Evolutionary conservation across 2,113 vertebrate species (phyloP).

Genomic region (Vireo altiloquus): DNA sequence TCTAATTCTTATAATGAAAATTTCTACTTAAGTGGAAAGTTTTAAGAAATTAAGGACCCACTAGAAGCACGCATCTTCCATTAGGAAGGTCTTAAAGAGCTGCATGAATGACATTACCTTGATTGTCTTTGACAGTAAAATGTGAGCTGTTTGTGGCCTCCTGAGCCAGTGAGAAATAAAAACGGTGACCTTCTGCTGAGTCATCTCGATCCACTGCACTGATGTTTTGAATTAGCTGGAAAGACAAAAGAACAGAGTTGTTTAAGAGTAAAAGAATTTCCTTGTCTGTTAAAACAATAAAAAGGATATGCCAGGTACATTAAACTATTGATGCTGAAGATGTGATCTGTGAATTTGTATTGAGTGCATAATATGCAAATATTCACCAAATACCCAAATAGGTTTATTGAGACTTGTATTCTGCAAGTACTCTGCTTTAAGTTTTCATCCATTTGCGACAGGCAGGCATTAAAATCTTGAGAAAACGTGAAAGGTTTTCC

Average conservation of each 20-base stretch:
- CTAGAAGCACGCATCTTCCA: not conserved
- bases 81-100: not conserved
- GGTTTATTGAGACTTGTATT: not conserved
- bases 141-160: slow-evolving; percentile 78
- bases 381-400: not conserved
- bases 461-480: not conserved
- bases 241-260: not conserved
- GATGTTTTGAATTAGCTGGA: slow-evolving; percentile 85
- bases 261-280: not conserved
- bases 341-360: not conserved
- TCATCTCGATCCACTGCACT: slow-evolving; percentile 87
- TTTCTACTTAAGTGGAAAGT: not conserved
- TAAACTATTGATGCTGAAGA: not conserved
- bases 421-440: not conserved
- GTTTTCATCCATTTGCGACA: slow-evolving; percentile 11
- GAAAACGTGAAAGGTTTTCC: not conserved
- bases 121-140: slow-evolving; percentile 88
- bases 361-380: not conserved
- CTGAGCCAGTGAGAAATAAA: slow-evolving; percentile 81
- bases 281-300: not conserved
- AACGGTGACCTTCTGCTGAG: slow-evolving; percentile 78
- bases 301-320: not conserved
- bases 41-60: not conserved
- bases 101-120: slow-evolving; percentile 71
- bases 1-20: not conserved